These are phyloP conservation scores for Lepisosteus osseus DNA, from an alignment of 2,113 vertebrate species.

Conservation along the genomic window DNA sequence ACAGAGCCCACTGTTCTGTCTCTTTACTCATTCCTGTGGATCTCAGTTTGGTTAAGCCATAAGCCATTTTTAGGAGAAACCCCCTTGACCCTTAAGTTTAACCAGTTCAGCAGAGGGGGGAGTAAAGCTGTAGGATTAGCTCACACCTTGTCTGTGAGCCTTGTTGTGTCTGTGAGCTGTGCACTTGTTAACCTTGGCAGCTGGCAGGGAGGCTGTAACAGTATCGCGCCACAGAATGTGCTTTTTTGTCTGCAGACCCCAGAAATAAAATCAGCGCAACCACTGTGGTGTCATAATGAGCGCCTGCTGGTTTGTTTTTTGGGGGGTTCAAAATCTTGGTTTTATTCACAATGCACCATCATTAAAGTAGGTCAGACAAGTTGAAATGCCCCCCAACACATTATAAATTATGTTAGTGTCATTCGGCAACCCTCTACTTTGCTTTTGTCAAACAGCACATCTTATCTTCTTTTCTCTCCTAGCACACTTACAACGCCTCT, in stretches of 20 bases:
- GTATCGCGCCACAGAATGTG: neutral
- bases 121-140: neutral
- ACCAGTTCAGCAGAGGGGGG: neutral
- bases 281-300: neutral
- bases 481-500: too few species aligned
- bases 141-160: neutral
- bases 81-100: neutral
- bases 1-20: too few species aligned
- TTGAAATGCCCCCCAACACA: neutral
- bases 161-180: neutral
- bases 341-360: neutral
- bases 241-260: slow-evolving; percentile 4
- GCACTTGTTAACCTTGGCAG: neutral
- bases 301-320: neutral
- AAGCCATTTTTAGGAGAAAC: too few species aligned
- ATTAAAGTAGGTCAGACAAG: too few species aligned
- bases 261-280: neutral
- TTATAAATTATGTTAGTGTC: too few species aligned
- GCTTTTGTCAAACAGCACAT: too few species aligned
- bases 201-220: neutral
- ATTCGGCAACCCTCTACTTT: too few species aligned
- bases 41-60: too few species aligned
- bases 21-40: too few species aligned
- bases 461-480: too few species aligned
- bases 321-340: neutral